phyloP scores from a whole-genome alignment of 2,113 vertebrate genomes.

The Himantopus leucocephalus region DNA sequence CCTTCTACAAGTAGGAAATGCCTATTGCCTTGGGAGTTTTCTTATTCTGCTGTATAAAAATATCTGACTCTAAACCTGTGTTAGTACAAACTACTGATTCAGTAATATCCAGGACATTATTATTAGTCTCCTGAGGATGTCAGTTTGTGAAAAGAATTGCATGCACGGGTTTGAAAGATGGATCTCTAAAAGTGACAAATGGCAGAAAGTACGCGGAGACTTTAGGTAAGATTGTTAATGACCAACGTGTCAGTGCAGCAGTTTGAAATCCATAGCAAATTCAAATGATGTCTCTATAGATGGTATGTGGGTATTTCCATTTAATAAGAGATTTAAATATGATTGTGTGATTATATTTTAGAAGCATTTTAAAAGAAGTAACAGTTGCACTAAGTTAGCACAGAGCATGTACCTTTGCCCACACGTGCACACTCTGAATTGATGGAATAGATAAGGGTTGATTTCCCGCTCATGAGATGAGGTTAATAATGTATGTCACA shows the following conservation, averaged over 20 bases:
- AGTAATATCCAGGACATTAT: neutral
- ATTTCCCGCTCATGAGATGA: neutral
- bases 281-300: neutral
- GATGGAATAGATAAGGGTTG: neutral
- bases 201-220: neutral
- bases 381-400: neutral
- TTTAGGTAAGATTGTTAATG: conserved; percentile 14
- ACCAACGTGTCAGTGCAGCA: neutral
- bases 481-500: neutral
- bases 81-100: neutral
- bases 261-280: neutral
- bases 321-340: neutral
- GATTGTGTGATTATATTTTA: neutral
- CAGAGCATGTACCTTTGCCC: neutral
- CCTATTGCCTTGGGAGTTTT: neutral
- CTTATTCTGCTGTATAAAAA: neutral
- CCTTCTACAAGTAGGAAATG: neutral
- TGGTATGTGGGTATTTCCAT: neutral
- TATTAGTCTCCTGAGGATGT: neutral
- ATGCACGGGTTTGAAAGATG: neutral
- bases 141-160: neutral
- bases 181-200: conserved; percentile 18
- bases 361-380: neutral
- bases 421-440: neutral
- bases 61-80: neutral